Conservation (phyloP, 2,113 vertebrate genomes). For the Charadrius vociferus region DNA sequence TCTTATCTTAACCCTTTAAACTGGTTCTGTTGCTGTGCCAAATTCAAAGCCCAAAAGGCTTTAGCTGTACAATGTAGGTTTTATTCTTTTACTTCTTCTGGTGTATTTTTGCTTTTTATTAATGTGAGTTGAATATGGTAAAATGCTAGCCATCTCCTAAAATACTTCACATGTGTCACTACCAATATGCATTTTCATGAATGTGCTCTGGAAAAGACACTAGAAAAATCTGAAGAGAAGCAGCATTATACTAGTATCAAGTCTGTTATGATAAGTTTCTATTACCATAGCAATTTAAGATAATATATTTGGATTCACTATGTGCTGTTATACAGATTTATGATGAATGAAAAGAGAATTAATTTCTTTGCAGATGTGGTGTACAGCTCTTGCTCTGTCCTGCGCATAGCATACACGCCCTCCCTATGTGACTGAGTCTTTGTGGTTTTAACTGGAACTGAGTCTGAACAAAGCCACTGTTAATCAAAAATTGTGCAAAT, state of each 20-base stretch:
- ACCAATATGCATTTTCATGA: neutral
- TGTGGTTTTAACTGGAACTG: neutral
- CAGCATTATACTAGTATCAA: neutral
- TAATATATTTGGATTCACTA: neutral
- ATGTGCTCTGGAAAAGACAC: neutral
- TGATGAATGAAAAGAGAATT: neutral
- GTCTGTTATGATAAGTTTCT: neutral
- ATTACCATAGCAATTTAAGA: neutral
- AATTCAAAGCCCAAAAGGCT: neutral
- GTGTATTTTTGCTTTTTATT: neutral
- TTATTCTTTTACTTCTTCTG: neutral
- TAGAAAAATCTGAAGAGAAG: neutral
- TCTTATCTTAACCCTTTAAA: neutral
- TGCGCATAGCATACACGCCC: too few species aligned
- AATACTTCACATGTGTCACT: neutral
- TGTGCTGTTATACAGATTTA: neutral
- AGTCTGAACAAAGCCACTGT: neutral
- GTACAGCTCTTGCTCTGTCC: neutral
- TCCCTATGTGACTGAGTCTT: neutral
- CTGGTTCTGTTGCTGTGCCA: neutral
- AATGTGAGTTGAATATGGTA: neutral
- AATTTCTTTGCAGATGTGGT: neutral
- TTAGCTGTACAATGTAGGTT: neutral
- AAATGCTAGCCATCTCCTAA: neutral
- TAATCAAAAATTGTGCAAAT: neutral